Percentiles rank a stretch among this genome's conserved stretches.
phyloP scores from a whole-genome alignment of 2,113 vertebrate genomes.

The Myrmecobius fasciatus region DNA sequence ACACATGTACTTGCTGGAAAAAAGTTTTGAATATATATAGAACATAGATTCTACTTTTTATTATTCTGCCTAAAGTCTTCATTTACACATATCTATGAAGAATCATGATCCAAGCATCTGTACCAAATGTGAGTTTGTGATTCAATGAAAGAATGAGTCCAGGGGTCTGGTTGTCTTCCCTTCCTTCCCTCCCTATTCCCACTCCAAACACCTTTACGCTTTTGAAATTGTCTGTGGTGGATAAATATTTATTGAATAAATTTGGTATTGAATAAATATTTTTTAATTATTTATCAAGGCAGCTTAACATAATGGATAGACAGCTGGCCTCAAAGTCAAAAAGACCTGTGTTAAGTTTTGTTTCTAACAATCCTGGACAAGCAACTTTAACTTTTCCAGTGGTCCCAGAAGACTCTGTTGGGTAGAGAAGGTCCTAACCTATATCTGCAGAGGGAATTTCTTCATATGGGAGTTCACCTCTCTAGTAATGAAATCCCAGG shows the following conservation, averaged over 20 bases:
- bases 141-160: slow-evolving; percentile 34
- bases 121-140: slow-evolving; percentile 31
- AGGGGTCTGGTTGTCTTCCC: not conserved
- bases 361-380: not conserved
- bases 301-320: not conserved
- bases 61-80: slow-evolving; percentile 60
- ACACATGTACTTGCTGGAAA: not conserved
- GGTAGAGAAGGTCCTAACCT: not conserved
- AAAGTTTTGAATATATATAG: not conserved
- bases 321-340: not conserved
- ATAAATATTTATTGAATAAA: not conserved
- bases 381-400: not conserved
- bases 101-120: slow-evolving; percentile 42
- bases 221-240: not conserved
- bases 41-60: slow-evolving; percentile 59
- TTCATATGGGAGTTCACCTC: not conserved
- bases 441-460: not conserved
- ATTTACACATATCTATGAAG: slow-evolving; percentile 52
- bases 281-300: not conserved
- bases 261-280: not conserved
- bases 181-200: not conserved
- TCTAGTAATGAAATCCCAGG: not conserved
- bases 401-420: not conserved
- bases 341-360: not conserved
- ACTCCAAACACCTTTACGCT: not conserved